Percentiles rank a stretch among this genome's conserved stretches.
Evolutionary conservation across 2,797 vertebrate species (phyloP).

Genomic region (Simalia tracyae): DNA sequence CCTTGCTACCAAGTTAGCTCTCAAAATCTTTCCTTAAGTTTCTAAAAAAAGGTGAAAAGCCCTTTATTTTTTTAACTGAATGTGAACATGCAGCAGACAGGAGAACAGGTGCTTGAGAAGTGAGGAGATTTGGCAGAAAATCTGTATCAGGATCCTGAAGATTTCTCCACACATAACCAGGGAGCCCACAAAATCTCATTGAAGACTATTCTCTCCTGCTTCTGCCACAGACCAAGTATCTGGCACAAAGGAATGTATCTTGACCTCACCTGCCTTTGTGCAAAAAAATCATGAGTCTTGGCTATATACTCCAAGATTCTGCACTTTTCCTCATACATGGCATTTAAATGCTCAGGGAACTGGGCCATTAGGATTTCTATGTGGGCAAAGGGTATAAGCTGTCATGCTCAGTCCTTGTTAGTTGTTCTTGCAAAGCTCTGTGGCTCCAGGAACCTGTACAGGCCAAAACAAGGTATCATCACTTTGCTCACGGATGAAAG

Average conservation of each 20-base stretch:
- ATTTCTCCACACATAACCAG: constrained; percentile 45
- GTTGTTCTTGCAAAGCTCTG: not conserved
- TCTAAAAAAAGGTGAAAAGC: constrained; percentile 65
- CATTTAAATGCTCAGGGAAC: not conserved
- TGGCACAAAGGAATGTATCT: constrained; percentile 35
- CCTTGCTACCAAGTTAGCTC: constrained; percentile 64
- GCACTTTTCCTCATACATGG: not conserved
- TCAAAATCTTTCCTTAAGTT: constrained; percentile 59
- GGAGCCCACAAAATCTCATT: constrained; percentile 47
- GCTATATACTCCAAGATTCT: constrained; percentile 39
- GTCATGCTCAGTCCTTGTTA: not conserved
- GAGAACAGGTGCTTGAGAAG: constrained; percentile 54
- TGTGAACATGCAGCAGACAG: constrained; percentile 57
- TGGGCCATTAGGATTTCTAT: constrained; percentile 22
- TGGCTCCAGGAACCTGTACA: not conserved
- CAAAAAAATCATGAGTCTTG: constrained; percentile 30
- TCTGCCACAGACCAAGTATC: constrained; percentile 18
- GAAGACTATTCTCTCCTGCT: constrained; percentile 46
- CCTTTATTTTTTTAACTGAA: constrained; percentile 44
- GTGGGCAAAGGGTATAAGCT: constrained; percentile 35
- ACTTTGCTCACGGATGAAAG: not conserved
- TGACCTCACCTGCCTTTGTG: constrained; percentile 36
- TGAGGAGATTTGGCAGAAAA: constrained; percentile 65
- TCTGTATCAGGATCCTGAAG: constrained; percentile 63
- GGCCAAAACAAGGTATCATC: not conserved